A percentile compares a stretch with the other conserved stretches of the same genome.
These are phyloP conservation scores for Cryptus viduatorius DNA, from an alignment of 2,888 invertebrate species.

Conservation along the genomic window DNA sequence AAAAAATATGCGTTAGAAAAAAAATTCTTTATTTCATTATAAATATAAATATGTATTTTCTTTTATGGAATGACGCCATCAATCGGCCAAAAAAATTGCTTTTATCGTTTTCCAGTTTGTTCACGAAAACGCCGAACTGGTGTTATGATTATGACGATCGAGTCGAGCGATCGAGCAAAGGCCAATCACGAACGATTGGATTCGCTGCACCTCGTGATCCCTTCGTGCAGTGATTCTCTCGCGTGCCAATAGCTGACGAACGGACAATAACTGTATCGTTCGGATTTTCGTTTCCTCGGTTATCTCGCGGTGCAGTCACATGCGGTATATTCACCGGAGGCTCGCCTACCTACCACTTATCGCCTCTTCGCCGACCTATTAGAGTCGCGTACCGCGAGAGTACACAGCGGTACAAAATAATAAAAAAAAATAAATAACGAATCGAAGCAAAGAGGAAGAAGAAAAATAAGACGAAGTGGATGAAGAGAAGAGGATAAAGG, in stretches of 20 bases:
- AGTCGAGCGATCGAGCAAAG: background rate
- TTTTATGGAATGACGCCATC: too few species aligned
- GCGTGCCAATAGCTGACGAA: background rate
- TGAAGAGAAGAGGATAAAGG: slow-evolving; percentile 10
- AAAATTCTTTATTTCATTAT: too few species aligned
- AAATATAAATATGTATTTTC: too few species aligned
- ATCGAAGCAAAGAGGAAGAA: slow-evolving; percentile 1
- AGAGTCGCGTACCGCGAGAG: slow-evolving; percentile 62
- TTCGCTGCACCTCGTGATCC: background rate
- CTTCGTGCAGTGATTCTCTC: slow-evolving; percentile 3
- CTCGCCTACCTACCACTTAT: slow-evolving; percentile 66
- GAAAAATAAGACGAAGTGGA: background rate
- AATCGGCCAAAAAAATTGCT: too few species aligned
- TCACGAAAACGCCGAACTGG: too few species aligned
- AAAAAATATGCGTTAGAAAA: too few species aligned
- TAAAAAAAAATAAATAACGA: background rate
- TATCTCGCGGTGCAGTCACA: slow-evolving; percentile 27
- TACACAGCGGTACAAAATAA: slow-evolving; percentile 33
- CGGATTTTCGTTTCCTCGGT: background rate
- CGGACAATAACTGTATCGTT: slow-evolving; percentile 6
- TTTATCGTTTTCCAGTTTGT: too few species aligned
- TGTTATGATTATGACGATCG: too few species aligned
- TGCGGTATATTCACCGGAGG: slow-evolving; percentile 37
- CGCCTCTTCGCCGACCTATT: slow-evolving; percentile 67
- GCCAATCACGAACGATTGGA: slow-evolving; percentile 3